Conservation (phyloP, 2,797 vertebrate species). For the Cuniculus paca region DNA sequence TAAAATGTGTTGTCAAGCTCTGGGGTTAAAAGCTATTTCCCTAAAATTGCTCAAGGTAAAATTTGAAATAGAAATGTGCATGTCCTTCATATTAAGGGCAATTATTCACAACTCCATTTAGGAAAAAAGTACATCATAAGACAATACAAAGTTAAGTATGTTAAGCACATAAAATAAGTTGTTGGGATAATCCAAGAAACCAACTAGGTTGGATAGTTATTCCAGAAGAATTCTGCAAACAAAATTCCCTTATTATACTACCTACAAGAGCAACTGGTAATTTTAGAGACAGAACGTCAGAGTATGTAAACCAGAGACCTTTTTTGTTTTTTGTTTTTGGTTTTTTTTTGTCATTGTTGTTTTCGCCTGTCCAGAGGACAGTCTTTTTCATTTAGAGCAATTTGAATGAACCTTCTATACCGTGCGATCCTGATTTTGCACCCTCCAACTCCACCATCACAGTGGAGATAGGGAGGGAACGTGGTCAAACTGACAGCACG, state of each 20-base stretch:
- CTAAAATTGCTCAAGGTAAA: constrained; percentile 34
- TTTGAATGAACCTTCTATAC: background rate
- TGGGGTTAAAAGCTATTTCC: background rate
- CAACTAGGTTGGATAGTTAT: background rate
- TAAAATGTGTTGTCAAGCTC: background rate
- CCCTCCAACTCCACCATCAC: background rate
- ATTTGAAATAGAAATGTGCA: background rate
- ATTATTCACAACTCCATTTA: background rate
- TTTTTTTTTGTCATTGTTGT: background rate
- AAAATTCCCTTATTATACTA: background rate
- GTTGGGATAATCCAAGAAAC: background rate
- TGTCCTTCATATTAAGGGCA: background rate
- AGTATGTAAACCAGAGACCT: constrained; percentile 9
- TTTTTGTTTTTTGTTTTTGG: too few relatives aligned
- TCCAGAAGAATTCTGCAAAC: constrained; percentile 1
- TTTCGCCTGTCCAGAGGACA: background rate
- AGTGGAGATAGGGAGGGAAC: background rate
- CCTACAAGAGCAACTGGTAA: background rate
- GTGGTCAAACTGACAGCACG: background rate
- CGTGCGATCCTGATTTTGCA: background rate
- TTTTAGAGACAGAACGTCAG: background rate
- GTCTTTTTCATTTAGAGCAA: constrained; percentile 3
- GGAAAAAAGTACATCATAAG: background rate
- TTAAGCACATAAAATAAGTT: background rate
- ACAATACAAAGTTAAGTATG: constrained; percentile 8